phyloP scores from a whole-genome alignment of 2,797 vertebrate species.

The Cottoperca gobio region DNA sequence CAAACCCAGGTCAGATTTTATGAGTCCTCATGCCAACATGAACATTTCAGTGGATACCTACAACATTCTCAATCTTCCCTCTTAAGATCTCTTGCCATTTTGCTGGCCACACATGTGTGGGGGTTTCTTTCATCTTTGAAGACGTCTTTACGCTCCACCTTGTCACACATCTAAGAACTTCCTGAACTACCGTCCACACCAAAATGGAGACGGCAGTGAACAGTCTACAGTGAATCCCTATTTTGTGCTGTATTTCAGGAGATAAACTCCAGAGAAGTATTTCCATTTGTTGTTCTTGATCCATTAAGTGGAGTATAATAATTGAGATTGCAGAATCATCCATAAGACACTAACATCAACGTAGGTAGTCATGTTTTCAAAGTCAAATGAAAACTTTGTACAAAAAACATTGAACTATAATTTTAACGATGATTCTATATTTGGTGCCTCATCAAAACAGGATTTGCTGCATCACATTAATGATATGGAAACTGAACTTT shows the following conservation, averaged over 20 bases:
- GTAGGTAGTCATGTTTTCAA: background rate
- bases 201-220: background rate
- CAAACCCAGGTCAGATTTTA: background rate
- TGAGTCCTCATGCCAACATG: background rate
- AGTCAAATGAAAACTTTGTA: background rate
- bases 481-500: background rate
- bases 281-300: background rate
- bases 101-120: background rate
- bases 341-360: background rate
- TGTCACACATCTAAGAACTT: background rate
- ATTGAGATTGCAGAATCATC: background rate
- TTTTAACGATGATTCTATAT: background rate
- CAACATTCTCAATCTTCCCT: background rate
- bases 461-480: background rate
- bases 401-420: background rate
- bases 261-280: background rate
- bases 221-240: background rate
- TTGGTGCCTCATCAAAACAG: background rate
- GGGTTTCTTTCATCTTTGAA: conserved; percentile 1
- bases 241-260: background rate
- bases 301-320: background rate
- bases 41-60: background rate
- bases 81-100: background rate
- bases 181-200: background rate
- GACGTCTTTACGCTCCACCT: background rate